Evolutionary conservation across 2,888 invertebrate species (phyloP), one percentile per base, ranked within the genome.

Genomic region (Dusona sp.): DNA sequence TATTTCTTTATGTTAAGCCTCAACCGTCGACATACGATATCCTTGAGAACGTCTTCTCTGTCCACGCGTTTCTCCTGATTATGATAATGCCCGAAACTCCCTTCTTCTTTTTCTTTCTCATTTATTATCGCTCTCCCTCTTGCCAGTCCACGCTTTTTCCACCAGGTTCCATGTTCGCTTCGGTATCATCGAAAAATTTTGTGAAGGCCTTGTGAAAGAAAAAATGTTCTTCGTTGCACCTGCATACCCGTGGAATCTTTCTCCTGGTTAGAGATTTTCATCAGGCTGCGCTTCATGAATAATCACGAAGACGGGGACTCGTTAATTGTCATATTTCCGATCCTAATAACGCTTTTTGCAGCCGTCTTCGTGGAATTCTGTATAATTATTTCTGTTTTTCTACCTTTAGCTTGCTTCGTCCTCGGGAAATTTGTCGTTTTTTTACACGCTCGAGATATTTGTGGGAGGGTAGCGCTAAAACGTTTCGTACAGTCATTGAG

Each of bases 31-130:
- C 79, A 87, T 87, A 70, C 82, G 88, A 87, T 88, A 87, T 80
- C 82, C 88, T 88, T 88, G 88, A 88, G 88, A 88, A 88, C 81
- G 80, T 83, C 73, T 61, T 88, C 48, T 78, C 84, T 82, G 81
- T 87, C 84, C 79, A 82, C 83, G 83, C 86, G 79, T 57, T 78
- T 48, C 79, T 70, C 64, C 82, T 68, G 83, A 81, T 88, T 80
- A 88, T 87, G 88, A 87, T 85, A 85, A 83, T 86, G 85, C 79
- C 64, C 68, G 36, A 75, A 75, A 78, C 67, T 79, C 54, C 78
- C 79, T 70, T 61, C 25, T 42, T 79, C 48, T 74, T 65, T 48
- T 13, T 79, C 22, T 61, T 67, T 65, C 64, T 33, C 57, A 8
- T 78, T 51, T 45, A 29, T 57, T 25, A 42, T 70, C 61, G 38